Base-by-base conservation (phyloP, 1,140 invertebrate genomes). In the Drosophila yakuba region DNA sequence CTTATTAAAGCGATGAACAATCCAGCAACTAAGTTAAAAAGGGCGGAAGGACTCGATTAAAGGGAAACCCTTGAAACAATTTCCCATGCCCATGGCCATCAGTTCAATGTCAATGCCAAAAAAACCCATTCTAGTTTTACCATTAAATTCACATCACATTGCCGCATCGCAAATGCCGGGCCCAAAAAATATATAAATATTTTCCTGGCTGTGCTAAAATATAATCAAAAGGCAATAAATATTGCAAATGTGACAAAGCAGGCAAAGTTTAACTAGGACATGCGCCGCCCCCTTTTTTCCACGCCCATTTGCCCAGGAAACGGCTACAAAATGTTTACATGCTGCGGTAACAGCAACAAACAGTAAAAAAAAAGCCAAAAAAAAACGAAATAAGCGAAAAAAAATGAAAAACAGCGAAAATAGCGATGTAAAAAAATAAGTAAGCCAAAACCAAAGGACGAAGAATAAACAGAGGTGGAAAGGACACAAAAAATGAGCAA, bases 151-250 rank as follows among this genome's bases (percentile, higher is more conserved):
- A 41, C 58, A 56, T 74, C 50, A 50, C 50, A 50, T 17, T 17
- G 32, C 25, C 20, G 36, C 35, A 41, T 61, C 32, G 63, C 52
- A 63, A 56, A 66, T 66, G 61, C 61, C 61, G 4, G 10, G 10
- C 4, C 36, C 32, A 10, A 32, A 48, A 64, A 62, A 48, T 28
- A 47, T 6, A 14, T 12, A 23, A 50, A 17, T 47, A 32, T 54
- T 17, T 10, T 41, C 3, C 56, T n/a, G 25, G 35, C 7, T n/a
- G 12, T 41, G 15, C 45, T 60, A 52, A 73, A 78, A 52, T 78
- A 72, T 83, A 85, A 86, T 86, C 79, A 86, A 86, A 86, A 88
- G 75, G 82, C 83, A 86, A 86, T 86, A 86, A 86, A 86, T 86
- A 86, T 86, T 86, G 75, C 75, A 86, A 86, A 88, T 86, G 78